Evolutionary conservation across 2,888 invertebrate genomes (phyloP), one percentile per base, ranked within the genome.

Genomic region (Pimpla rufipes): DNA sequence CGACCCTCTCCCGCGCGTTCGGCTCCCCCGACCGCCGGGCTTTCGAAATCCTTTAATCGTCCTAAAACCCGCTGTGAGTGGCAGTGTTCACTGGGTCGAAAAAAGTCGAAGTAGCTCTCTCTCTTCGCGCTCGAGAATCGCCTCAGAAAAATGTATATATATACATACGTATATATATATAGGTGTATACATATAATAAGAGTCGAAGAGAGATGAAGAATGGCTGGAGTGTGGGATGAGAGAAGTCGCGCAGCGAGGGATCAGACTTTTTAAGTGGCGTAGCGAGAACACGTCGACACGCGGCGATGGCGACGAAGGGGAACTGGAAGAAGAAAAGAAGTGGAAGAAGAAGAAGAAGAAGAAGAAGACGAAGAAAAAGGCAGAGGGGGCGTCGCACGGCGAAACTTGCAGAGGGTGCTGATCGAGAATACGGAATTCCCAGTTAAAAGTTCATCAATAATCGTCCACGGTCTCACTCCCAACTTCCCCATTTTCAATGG

Each of bases 201-300:
- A 64, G 66, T 35, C 29, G 71, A 13, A 21, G 10, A 5, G 52
- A 52, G 76, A 62, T 62, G 59, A 35, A 62, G 59, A 62, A 16
- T 10, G 11, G 37, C 16, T 16, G 67, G 66, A 47, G 68, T 74
- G 71, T 8, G 37, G 64, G 67, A 50, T 40, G 47, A 50, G 37
- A 35, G 55, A 75, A 76, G 80, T 79, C 81, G 83, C 64, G 78
- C 82, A 79, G 66, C 18, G 70, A 71, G 70, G 85, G 86, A 86
- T 86, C 86, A 86, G 86, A 86, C 86, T 86, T 86, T 85, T 86
- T 86, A 86, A 86, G 86, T 86, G 86, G 86, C 83, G 83, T 80
- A 81, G 81, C 81, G 83, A 85, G 79, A 85, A 79, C 70, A 83
- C 76, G 79, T 74, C 80, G 83, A 86, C 68, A 81, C 80, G 83